Base-by-base conservation (phyloP, 1,140 invertebrate species). In the Stegodyphus dumicola region DNA sequence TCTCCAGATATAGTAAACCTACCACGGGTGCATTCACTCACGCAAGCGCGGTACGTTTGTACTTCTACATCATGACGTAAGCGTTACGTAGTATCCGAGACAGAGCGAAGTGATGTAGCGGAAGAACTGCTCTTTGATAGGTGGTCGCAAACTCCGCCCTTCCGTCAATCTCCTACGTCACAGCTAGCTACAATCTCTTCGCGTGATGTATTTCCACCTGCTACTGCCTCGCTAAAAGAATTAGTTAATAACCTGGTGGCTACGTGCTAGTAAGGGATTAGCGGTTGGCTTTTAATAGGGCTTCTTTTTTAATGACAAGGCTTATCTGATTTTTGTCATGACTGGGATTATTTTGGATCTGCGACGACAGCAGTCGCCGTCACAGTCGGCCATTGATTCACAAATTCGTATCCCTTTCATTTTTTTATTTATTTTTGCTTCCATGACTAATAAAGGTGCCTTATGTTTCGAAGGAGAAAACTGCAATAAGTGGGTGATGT, bases 231-330 rank as follows among this genome's bases (percentile, higher is more conserved):
- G 18, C 33, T 48, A 77, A 77, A 48, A 77, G 56, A 77, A 77
- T 77, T 15, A 60, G 52, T 77, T 77, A 51, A 65, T 60, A 65
- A 77, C 65, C 33, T 60, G 10, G n/a, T 51, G 17, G 51, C 78
- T 80, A 80, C 69, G 53, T 69, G 77, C 77, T 79, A 79, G 69
- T 79, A 52, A n/a, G 77, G 77, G 53, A 69, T 33, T 33, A 33
- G 33, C 64, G 48, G 77, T 69, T 79, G 77, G 56, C 15, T 60
- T 60, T 60, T 11, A 60, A 9, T 60, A 60, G 15, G 56, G 56
- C 15, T 60, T 60, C 56, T 60, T 60, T 60, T 11, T 60, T 60
- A 9, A 33, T 33, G 33, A 33, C 33, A 33, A 33, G 33, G 33
- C 33, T 33, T 33, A 33, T 33, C 33, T 33, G 33, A 33, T 33